Percentiles rank a stretch among this genome's conserved stretches.
Evolutionary conservation across 2,888 invertebrate genomes (phyloP).

Genomic region (Phortica magna): DNA sequence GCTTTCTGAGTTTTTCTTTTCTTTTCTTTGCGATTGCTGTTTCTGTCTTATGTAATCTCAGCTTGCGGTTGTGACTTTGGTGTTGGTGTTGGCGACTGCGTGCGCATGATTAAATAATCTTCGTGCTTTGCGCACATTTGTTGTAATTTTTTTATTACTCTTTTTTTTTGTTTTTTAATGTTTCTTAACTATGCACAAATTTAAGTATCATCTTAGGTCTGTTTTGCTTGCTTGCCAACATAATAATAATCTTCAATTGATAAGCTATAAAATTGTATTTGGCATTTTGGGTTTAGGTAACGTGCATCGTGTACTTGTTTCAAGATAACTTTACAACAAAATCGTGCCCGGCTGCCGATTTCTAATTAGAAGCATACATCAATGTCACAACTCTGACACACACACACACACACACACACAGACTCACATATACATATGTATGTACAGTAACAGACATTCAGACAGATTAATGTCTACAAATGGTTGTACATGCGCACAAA

Average conservation of each 20-base stretch:
- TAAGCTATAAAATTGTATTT: constrained; percentile 27
- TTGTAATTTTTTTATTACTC: constrained; percentile 8
- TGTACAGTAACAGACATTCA: neutral
- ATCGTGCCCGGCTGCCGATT: constrained; percentile 57
- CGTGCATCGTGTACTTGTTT: neutral
- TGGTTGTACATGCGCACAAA: constrained; percentile 23
- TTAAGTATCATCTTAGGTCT: neutral
- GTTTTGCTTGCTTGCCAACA: neutral
- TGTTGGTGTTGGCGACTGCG: constrained; percentile 1
- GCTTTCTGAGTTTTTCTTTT: constrained; percentile 27
- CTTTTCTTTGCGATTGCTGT: constrained; percentile 5
- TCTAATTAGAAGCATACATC: constrained; percentile 59
- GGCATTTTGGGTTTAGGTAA: neutral
- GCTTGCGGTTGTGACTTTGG: neutral
- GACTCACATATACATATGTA: no score
- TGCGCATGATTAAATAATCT: constrained; percentile 37
- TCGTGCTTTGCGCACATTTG: constrained; percentile 16
- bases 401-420: neutral
- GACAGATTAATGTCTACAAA: constrained; percentile 9
- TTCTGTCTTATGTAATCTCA: constrained; percentile 38
- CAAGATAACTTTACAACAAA: constrained; percentile 46
- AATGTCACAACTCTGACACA: constrained; percentile 56
- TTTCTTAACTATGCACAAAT: neutral
- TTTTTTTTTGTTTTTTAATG: neutral
- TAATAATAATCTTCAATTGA: constrained; percentile 22